Evolutionary conservation across 2,888 invertebrate genomes (phyloP), one percentile per base, ranked within the genome.

Genomic region (Torymus auratus): DNA sequence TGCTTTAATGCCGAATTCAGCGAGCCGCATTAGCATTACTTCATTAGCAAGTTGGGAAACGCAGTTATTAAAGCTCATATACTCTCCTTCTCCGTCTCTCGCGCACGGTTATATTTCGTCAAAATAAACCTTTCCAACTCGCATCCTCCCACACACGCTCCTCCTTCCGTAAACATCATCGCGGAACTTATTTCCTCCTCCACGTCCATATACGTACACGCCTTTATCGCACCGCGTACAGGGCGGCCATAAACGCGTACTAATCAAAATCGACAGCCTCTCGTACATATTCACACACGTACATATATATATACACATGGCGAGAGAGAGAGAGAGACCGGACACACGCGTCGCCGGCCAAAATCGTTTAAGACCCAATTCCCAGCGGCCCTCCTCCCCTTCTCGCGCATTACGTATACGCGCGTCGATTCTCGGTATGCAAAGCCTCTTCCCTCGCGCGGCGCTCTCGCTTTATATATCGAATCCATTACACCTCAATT

Each of bases 401-500:
- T 41, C 41, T 41, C 41, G 41, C 41, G 41, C 41, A 41, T 41
- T 23, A 10, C 23, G 4, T 55, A 68, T 55, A 53, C 55, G 20
- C 52, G 58, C 41, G n/a, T 61, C 60, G 62, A 74, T 74, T 79
- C 58, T 53, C 69, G 68, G 58, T 70, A 79, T 70, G 74, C 70
- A 64, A 75, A 61, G 17, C 52, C 60, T 12, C 62, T n/a, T 28
- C 12, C 67, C 62, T 17, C 77, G 11, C 60, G 2, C 60, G n/a
- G 2, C 60, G n/a, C 68, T 69, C 28, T 41, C 41, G 41, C 77
- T 81, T 50, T 67, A 72, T 76, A 58, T 68, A 77, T 77, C 69
- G 77, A 74, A 78, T 75, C 74, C 74, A 81, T 75, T 75, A 75
- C 74, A 78, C 62, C 67, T 78, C 75, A 70, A 81, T 74, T 81